Evolutionary conservation across 2,888 invertebrate species (phyloP), one percentile per base, ranked within the genome.

Genomic region (Anoplius nigerrimus): DNA sequence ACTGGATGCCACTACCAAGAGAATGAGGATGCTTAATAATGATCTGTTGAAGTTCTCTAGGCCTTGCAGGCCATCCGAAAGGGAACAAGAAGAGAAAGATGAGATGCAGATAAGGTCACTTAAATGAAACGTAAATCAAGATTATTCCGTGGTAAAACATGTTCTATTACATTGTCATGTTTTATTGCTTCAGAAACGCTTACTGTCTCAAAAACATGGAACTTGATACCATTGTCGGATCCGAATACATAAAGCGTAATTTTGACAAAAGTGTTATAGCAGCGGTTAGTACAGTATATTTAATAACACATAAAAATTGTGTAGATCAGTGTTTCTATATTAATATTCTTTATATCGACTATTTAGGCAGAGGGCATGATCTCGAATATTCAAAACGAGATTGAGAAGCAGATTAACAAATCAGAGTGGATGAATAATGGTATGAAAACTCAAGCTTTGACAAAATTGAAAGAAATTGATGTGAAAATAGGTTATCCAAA

Each of bases 361-460:
- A 13, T 6, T 8, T 11, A 34, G 34, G 34, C 34, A 34, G 8
- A 34, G 8, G 1, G 11, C 11, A 34, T n/a, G n/a, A n/a, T n/a
- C n/a, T n/a, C n/a, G n/a, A n/a, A 91, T 77, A 89, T 92, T 34
- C 86, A 90, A 59, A 86, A 88, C 55, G 90, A 92, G 0, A 91
- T 92, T 74, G 89, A 89, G 68, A 86, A 89, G 58, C 89, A 91
- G 64, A 86, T 93, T 24, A 79, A 84, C 21, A 85, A 87, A 8
- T 88, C 91, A 24, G 88, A 89, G 11, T 92, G 92, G 92, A 91
- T 92, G 91, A 91, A 92, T 71, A 87, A 87, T 2, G 85, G 87
- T 24, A 92, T 92, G 0, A 90, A 90, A 75, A 76, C 82, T 18
- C 88, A 90, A 13, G 91, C 92, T 0, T 86, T 89, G 52, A 88